Evolutionary conservation across 2,113 vertebrate species (phyloP).

Genomic region (Coptodon rendalli): DNA sequence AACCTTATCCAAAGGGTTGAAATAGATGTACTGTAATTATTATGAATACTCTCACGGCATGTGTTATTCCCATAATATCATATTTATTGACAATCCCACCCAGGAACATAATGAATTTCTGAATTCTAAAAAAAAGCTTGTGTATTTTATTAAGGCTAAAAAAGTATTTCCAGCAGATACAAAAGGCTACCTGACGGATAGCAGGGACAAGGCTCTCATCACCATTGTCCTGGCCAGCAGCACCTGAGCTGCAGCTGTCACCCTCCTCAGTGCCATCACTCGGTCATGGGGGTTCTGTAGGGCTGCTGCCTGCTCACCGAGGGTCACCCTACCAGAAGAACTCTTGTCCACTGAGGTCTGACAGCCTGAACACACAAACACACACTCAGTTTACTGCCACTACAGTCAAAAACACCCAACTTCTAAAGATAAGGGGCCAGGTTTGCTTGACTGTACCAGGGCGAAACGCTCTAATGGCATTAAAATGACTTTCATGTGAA

Average conservation of each 20-base stretch:
- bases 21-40: not conserved
- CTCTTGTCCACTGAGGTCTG: constrained; percentile 93
- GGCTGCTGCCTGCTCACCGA: constrained; percentile 92
- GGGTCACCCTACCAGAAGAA: constrained; percentile 85
- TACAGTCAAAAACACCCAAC: not conserved
- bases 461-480: not conserved
- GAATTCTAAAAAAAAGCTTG: not conserved
- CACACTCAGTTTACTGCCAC: not conserved
- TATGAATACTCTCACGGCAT: not conserved
- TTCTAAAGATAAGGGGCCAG: not conserved
- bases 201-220: constrained; percentile 91
- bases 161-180: not conserved
- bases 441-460: not conserved
- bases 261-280: constrained; percentile 88
- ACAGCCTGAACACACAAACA: constrained; percentile 74
- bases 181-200: constrained; percentile 71
- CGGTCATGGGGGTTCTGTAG: constrained; percentile 88
- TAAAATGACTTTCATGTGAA: not conserved
- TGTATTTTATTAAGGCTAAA: not conserved
- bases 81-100: not conserved
- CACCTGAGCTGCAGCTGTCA: constrained; percentile 93
- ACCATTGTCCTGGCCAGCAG: constrained; percentile 96
- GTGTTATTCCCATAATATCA: not conserved
- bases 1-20: not conserved
- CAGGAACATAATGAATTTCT: not conserved